phyloP scores from a whole-genome alignment of 2,113 vertebrate genomes.

The Neomonachus schauinslandi region DNA sequence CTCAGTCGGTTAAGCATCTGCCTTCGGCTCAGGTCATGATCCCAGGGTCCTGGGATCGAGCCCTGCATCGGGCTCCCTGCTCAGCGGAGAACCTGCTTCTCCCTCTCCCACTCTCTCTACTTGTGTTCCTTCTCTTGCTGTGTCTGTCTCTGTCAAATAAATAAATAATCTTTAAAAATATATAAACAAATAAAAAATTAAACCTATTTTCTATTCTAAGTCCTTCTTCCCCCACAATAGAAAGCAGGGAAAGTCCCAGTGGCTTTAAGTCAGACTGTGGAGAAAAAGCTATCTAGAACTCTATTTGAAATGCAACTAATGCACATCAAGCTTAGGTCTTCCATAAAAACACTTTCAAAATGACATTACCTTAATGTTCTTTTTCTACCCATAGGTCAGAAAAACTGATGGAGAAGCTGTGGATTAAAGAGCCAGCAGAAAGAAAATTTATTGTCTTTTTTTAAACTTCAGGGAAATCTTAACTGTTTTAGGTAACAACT shows the following conservation, averaged over 20 bases:
- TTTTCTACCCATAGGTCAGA: conserved; percentile 59
- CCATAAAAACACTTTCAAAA: conserved; percentile 49
- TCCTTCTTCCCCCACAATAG: not conserved
- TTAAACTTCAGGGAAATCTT: conserved; percentile 52
- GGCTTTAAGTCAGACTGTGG: conserved; percentile 19
- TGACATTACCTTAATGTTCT: conserved; percentile 9
- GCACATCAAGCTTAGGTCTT: not conserved
- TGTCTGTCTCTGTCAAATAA: not conserved
- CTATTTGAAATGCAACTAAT: conserved; percentile 6
- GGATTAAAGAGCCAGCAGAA: conserved; percentile 27
- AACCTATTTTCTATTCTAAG: not conserved
- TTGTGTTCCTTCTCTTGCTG: no score
- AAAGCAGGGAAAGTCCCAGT: not conserved
- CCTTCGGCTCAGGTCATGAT: no score
- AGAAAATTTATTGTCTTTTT: not conserved
- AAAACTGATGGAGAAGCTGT: conserved; percentile 52
- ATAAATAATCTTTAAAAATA: conserved; percentile 27
- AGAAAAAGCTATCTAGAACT: not conserved
- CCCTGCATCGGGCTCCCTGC: no score
- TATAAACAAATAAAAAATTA: not conserved
- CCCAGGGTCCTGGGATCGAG: no score
- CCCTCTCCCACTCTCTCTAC: no score
- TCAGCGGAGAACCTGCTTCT: no score
- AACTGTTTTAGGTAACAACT: conserved; percentile 45
- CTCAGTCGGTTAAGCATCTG: no score